Evolutionary conservation across 1,140 invertebrate species (phyloP).

Genomic region (Dendrolimus punctatus): DNA sequence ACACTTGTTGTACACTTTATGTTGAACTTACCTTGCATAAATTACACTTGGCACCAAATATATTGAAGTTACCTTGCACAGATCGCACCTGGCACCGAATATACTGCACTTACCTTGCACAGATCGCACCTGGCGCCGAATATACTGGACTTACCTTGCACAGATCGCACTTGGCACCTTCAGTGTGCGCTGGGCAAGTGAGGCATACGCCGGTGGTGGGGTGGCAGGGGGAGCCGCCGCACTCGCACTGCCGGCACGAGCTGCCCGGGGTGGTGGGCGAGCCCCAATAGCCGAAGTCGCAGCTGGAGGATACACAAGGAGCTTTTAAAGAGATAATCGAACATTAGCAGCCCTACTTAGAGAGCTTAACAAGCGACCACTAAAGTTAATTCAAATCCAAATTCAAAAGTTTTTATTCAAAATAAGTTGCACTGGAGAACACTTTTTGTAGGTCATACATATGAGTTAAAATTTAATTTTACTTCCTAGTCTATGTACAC

Average conservation of each 20-base stretch:
- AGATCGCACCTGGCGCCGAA: too few relatives aligned
- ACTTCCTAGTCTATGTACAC: too few relatives aligned
- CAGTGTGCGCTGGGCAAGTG: constrained; percentile 78
- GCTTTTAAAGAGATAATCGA: constrained; percentile 3
- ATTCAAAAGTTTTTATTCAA: too few relatives aligned
- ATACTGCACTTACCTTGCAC: too few relatives aligned
- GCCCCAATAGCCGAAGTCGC: constrained; percentile 91
- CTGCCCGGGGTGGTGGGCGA: constrained; percentile 81
- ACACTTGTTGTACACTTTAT: too few relatives aligned
- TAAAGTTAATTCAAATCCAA: too few relatives aligned
- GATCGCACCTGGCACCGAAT: constrained; percentile 15
- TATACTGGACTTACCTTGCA: constrained; percentile 33
- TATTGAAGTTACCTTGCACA: constrained; percentile 36
- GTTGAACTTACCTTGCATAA: too few relatives aligned
- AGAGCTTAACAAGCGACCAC: not conserved
- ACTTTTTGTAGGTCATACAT: too few relatives aligned
- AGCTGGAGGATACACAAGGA: constrained; percentile 71
- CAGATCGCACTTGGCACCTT: constrained; percentile 53
- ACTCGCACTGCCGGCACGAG: constrained; percentile 85
- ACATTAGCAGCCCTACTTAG: not conserved
- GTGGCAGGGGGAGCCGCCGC: constrained; percentile 86
- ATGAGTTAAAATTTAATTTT: too few relatives aligned
- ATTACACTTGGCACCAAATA: too few relatives aligned
- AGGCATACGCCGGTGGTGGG: constrained; percentile 85
- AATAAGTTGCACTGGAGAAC: too few relatives aligned